Evolutionary conservation across 2,888 invertebrate genomes (phyloP).

Genomic region (Yponomeuta malinellus): DNA sequence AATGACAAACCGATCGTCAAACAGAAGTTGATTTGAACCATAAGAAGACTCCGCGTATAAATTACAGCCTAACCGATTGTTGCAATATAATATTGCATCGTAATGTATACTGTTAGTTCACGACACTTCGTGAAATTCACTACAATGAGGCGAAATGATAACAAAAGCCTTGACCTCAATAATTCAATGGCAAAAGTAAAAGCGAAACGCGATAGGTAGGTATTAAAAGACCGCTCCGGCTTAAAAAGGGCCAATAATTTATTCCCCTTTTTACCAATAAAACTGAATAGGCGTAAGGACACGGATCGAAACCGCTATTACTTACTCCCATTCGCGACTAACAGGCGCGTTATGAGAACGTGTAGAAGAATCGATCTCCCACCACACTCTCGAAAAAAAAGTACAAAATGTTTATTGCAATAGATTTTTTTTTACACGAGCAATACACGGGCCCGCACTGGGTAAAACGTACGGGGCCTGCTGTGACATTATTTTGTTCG

Average conservation of each 20-base stretch:
- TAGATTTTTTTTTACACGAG: no score
- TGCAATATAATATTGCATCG: no score
- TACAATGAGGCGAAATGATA: neutral
- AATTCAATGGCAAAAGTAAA: neutral
- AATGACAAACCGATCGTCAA: no score
- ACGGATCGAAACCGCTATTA: constrained; percentile 6
- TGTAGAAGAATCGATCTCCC: neutral
- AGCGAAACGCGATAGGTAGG: neutral
- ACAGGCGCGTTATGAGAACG: constrained; percentile 12
- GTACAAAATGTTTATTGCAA: no score
- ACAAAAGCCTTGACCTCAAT: neutral
- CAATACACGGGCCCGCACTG: no score
- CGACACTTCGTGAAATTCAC: neutral
- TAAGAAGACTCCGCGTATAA: no score
- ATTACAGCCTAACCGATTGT: no score
- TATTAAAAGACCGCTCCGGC: neutral
- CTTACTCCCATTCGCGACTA: constrained; percentile 16
- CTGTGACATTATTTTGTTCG: no score
- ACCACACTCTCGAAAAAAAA: no score
- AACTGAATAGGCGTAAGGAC: constrained; percentile 11
- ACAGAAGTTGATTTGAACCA: no score
- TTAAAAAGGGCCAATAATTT: constrained; percentile 16
- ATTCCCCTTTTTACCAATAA: constrained; percentile 13
- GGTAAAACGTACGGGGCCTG: no score
- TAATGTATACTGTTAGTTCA: no score